These are phyloP conservation scores for Ceratosolen solmsi DNA, from an alignment of 1,140 invertebrate genomes.

Conservation along the genomic window DNA sequence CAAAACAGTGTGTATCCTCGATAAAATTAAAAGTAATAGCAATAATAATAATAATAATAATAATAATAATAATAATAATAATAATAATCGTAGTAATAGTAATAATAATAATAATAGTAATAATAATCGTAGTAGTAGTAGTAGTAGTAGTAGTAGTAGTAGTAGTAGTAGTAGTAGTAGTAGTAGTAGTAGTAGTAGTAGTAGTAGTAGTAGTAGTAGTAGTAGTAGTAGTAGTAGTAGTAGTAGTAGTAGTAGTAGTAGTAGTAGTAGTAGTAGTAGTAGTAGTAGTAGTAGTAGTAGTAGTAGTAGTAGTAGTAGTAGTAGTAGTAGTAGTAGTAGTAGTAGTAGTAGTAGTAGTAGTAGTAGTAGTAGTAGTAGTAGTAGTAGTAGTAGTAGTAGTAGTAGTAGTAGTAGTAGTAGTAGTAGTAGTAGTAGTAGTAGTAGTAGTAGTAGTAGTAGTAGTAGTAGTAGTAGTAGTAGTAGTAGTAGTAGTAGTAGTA, in stretches of 20 bases:
- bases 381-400: too few relatives aligned
- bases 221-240: too few relatives aligned
- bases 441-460: constrained; percentile 1
- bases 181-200: too few relatives aligned
- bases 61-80: not conserved
- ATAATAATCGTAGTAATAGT: not conserved
- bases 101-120: constrained; percentile 24
- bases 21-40: constrained; percentile 43
- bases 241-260: too few relatives aligned
- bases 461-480: not conserved
- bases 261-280: too few relatives aligned
- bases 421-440: constrained; percentile 28
- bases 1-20: constrained; percentile 44
- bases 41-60: constrained; percentile 5
- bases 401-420: not conserved
- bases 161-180: not conserved
- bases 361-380: too few relatives aligned
- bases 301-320: too few relatives aligned
- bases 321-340: not conserved
- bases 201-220: too few relatives aligned
- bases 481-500: not conserved
- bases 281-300: too few relatives aligned
- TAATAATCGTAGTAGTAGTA: constrained; percentile 2
- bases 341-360: too few relatives aligned
- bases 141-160: not conserved